A percentile compares a stretch with the other conserved stretches of the same genome.
phyloP scores from a whole-genome alignment of 1,140 invertebrate genomes.

The Neoseiulus cucumeris region DNA sequence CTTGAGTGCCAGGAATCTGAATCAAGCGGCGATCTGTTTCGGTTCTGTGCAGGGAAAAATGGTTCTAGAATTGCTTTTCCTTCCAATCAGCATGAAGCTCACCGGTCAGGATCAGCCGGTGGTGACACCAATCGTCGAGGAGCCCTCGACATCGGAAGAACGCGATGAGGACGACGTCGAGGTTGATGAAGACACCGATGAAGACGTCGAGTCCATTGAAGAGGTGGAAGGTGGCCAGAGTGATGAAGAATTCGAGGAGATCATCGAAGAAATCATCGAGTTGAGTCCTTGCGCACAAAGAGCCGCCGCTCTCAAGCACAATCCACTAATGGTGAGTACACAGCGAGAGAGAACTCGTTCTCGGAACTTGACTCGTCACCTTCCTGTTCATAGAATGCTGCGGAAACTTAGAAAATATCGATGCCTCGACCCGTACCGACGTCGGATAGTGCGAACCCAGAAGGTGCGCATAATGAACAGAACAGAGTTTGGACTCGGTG shows the following conservation, averaged over 20 bases:
- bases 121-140: background rate
- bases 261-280: slow-evolving; percentile 10
- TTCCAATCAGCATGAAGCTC: background rate
- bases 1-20: no score
- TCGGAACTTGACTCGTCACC: no score
- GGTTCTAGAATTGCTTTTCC: no score
- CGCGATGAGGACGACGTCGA: background rate
- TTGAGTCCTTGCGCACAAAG: background rate
- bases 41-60: no score
- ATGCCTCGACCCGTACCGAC: no score
- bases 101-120: slow-evolving; percentile 6
- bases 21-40: no score
- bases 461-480: no score
- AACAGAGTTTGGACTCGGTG: no score
- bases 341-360: no score
- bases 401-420: no score
- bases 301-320: background rate
- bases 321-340: background rate
- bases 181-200: background rate
- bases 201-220: background rate
- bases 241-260: background rate
- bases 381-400: no score
- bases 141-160: background rate
- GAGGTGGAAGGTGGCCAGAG: background rate
- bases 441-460: no score